Percentiles rank a stretch among this genome's conserved stretches.
Evolutionary conservation across 35 echinoderm and acorn worm genomes (phyloP).

Genomic region (Chiridota heheva): DNA sequence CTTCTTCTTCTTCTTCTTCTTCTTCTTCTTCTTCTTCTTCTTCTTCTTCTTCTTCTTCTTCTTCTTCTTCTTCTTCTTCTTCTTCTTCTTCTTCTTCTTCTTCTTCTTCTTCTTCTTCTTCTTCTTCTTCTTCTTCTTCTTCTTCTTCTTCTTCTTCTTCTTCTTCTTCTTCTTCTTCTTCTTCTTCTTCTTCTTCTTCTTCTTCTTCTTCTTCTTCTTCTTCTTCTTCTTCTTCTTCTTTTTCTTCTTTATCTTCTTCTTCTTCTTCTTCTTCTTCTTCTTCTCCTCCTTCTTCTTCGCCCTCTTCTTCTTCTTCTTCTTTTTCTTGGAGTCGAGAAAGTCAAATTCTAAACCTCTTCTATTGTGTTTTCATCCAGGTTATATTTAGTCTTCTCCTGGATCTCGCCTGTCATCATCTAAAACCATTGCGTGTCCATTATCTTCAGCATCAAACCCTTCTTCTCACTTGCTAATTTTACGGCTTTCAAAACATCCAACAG

Average conservation of each 20-base stretch:
- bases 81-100: background rate
- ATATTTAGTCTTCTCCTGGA: too few relatives aligned
- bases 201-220: background rate
- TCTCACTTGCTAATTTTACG: too few relatives aligned
- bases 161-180: background rate
- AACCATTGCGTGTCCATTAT: too few relatives aligned
- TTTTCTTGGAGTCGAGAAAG: conserved; percentile 1
- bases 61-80: background rate
- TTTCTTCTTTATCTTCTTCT: background rate
- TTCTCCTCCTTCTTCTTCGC: too few relatives aligned
- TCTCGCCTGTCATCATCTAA: too few relatives aligned
- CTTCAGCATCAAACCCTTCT: too few relatives aligned
- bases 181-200: background rate
- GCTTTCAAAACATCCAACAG: too few relatives aligned
- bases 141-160: background rate
- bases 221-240: background rate
- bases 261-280: background rate
- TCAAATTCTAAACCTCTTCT: too few relatives aligned
- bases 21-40: background rate
- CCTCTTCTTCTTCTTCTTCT: conserved; percentile 6
- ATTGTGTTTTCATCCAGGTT: too few relatives aligned
- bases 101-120: background rate
- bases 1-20: background rate
- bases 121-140: background rate
- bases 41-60: background rate